These are phyloP conservation scores for Amphiduros pacificus DNA, from an alignment of 2,888 invertebrate species.

Conservation along the genomic window DNA sequence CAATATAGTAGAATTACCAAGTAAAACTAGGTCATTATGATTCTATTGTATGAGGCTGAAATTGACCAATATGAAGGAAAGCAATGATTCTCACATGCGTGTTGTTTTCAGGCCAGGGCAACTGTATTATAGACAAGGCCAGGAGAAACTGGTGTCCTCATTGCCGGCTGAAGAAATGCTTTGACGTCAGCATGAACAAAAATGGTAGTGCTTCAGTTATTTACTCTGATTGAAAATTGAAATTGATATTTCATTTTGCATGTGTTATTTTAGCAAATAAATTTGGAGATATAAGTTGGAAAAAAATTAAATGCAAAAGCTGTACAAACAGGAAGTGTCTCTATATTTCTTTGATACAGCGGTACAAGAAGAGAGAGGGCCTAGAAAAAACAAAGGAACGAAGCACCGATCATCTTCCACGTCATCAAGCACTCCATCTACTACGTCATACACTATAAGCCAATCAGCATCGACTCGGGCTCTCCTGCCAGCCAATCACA, in stretches of 20 bases:
- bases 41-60: too few species aligned
- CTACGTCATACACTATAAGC: not conserved
- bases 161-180: constrained; percentile 78
- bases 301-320: not conserved
- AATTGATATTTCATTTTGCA: not conserved
- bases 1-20: too few species aligned
- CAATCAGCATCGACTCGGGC: not conserved
- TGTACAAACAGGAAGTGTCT: too few species aligned
- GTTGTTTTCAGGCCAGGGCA: constrained; percentile 68
- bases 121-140: constrained; percentile 78
- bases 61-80: too few species aligned
- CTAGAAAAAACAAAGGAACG: constrained; percentile 64
- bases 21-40: too few species aligned
- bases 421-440: not conserved
- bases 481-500: not conserved
- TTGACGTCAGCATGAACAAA: constrained; percentile 77
- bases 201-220: too few species aligned
- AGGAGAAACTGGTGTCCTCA: constrained; percentile 86
- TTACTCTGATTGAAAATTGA: not conserved
- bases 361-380: constrained; percentile 83
- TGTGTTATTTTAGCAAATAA: not conserved
- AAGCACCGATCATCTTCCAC: not conserved
- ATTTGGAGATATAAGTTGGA: not conserved
- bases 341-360: constrained; percentile 62
- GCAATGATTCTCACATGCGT: too few species aligned